Evolutionary conservation across 2,888 invertebrate species (phyloP).

Genomic region (Tiliacea aurago): DNA sequence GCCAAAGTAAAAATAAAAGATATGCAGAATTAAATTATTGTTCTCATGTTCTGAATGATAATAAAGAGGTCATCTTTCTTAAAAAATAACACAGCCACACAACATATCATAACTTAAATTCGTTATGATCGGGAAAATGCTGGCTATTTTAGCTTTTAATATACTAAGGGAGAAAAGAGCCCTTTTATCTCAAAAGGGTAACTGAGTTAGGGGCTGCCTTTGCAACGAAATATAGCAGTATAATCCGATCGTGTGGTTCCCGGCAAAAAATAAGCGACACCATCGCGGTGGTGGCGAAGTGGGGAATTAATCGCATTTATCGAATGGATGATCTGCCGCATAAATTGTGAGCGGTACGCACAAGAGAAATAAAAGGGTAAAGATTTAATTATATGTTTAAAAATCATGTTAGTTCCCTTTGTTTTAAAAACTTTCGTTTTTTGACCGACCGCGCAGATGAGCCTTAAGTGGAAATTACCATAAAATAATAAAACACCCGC

Average conservation of each 20-base stretch:
- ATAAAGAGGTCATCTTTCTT: slow-evolving; percentile 10
- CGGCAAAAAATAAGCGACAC: slow-evolving; percentile 46
- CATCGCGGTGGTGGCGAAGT: slow-evolving; percentile 25
- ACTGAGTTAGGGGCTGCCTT: slow-evolving; percentile 54
- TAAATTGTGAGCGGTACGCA: slow-evolving; percentile 5
- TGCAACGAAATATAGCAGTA: slow-evolving; percentile 53
- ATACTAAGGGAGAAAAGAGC: slow-evolving; percentile 46
- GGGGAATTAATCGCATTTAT: slow-evolving; percentile 35
- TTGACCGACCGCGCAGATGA: background rate
- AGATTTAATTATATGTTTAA: background rate
- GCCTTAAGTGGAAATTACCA: background rate
- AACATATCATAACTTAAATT: slow-evolving; percentile 34
- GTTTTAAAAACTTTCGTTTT: background rate
- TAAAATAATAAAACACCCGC: too few relatives aligned
- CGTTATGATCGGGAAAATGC: slow-evolving; percentile 32
- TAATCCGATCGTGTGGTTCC: slow-evolving; percentile 55
- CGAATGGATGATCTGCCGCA: slow-evolving; percentile 25
- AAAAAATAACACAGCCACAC: slow-evolving; percentile 2
- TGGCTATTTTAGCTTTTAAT: slow-evolving; percentile 44
- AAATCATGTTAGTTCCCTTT: background rate
- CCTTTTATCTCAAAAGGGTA: slow-evolving; percentile 51
- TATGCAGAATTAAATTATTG: background rate
- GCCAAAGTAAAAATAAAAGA: background rate
- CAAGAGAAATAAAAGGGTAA: background rate
- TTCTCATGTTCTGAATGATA: background rate